These are phyloP conservation scores for Drosophila quasianomalipes DNA, from an alignment of 2,888 invertebrate genomes.

Conservation along the genomic window DNA sequence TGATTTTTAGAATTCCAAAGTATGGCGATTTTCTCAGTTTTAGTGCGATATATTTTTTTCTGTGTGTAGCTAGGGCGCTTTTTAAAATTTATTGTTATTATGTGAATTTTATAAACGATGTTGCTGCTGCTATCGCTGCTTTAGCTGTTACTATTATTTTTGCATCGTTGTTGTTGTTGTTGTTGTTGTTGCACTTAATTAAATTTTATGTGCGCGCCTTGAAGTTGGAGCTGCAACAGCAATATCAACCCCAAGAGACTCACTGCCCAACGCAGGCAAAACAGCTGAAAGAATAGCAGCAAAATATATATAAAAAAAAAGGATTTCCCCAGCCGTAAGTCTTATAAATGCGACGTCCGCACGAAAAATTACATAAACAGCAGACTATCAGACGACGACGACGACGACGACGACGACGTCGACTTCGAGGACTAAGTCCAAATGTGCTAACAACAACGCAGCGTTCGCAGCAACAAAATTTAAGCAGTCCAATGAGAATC, in stretches of 20 bases:
- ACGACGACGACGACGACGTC: not conserved
- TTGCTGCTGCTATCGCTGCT: slow-evolving; percentile 42
- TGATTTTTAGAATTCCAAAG: no score
- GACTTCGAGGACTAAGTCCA: slow-evolving; percentile 29
- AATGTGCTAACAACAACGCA: slow-evolving; percentile 37
- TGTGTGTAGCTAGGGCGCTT: slow-evolving; percentile 59
- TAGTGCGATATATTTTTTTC: not conserved
- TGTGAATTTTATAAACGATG: slow-evolving; percentile 82
- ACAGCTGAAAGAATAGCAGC: not conserved
- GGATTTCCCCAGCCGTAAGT: slow-evolving; percentile 38
- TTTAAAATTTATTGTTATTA: slow-evolving; percentile 81
- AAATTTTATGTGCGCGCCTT: slow-evolving; percentile 74
- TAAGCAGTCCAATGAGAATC: slow-evolving; percentile 51
- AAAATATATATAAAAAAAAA: slow-evolving; percentile 15
- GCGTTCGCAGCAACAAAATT: slow-evolving; percentile 20
- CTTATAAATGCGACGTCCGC: slow-evolving; percentile 48
- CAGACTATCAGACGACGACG: slow-evolving; percentile 6
- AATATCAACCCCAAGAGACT: slow-evolving; percentile 7
- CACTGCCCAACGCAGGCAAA: slow-evolving; percentile 5
- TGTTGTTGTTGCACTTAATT: slow-evolving; percentile 78
- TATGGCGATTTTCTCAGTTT: not conserved
- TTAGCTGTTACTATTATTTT: slow-evolving; percentile 28
- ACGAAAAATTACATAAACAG: slow-evolving; percentile 44
- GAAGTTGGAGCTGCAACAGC: slow-evolving; percentile 43
- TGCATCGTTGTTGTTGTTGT: slow-evolving; percentile 30